Conservation (phyloP, 2,797 vertebrate species). For the Xenops minutus region DNA sequence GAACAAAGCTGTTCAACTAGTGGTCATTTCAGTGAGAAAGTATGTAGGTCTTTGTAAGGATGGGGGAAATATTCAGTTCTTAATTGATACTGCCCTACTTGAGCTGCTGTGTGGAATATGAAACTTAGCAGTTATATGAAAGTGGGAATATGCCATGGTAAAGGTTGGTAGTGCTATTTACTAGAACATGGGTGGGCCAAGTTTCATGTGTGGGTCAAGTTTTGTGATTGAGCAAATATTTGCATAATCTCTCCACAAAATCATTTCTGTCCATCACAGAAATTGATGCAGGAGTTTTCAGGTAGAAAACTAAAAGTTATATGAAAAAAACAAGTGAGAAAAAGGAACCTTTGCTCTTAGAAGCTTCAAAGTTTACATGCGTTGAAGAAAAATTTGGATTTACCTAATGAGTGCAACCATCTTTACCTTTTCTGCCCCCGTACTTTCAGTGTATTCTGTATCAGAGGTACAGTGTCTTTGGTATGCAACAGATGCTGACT, state of each 20-base stretch:
- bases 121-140: neutral
- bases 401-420: neutral
- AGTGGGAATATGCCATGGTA: neutral
- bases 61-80: fast-evolving
- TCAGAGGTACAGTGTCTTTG: neutral
- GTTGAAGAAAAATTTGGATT: neutral
- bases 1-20: neutral
- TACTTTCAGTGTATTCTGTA: neutral
- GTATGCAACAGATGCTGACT: neutral
- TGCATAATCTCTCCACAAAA: neutral
- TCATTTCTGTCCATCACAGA: neutral
- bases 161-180: neutral
- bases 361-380: neutral
- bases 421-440: neutral
- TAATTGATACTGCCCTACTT: neutral
- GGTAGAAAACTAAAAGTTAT: neutral
- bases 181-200: fast-evolving
- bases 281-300: neutral
- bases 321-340: neutral
- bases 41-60: neutral
- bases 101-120: neutral
- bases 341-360: neutral
- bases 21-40: neutral
- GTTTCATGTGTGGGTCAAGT: neutral
- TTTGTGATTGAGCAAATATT: neutral